phyloP scores from a whole-genome alignment of 2,797 vertebrate genomes.

The Crenichthys baileyi region DNA sequence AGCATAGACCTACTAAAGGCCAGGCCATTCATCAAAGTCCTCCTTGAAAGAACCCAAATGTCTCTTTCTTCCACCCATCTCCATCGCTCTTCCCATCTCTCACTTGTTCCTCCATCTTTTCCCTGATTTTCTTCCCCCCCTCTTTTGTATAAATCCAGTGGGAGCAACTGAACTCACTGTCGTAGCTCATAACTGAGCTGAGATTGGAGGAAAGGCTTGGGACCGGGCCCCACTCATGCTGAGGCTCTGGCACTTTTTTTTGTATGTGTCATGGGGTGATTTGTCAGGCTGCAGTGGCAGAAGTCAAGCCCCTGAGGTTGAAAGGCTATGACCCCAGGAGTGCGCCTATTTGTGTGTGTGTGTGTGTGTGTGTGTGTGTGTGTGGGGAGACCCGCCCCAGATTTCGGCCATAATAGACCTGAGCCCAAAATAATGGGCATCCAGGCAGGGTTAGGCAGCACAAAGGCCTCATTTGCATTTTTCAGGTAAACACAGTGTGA shows the following conservation, averaged over 20 bases:
- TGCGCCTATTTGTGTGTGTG: constrained; percentile 81
- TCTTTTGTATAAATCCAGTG: constrained; percentile 90
- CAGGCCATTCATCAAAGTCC: constrained; percentile 95
- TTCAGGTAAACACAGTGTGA: constrained; percentile 98
- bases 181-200: constrained; percentile 62
- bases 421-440: constrained; percentile 87
- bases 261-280: constrained; percentile 88
- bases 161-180: constrained; percentile 70
- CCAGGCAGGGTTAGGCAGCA: constrained; percentile 81
- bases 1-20: constrained; percentile 86
- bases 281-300: constrained; percentile 97
- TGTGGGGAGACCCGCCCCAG: constrained; percentile 78
- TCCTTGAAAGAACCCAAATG: constrained; percentile 95
- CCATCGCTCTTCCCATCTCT: constrained; percentile 79
- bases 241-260: constrained; percentile 90
- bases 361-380: constrained; percentile 69
- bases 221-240: constrained; percentile 81
- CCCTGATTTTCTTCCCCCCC: constrained; percentile 70
- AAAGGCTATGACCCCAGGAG: constrained; percentile 98
- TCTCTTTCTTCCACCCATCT: constrained; percentile 77
- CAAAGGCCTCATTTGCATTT: constrained; percentile 94
- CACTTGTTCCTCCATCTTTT: constrained; percentile 57
- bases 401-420: constrained; percentile 89
- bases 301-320: constrained; percentile 98
- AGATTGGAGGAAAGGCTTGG: constrained; percentile 86